Evolutionary conservation across 2,797 vertebrate genomes (phyloP).

Genomic region (Neosilurus hyrtlii): DNA sequence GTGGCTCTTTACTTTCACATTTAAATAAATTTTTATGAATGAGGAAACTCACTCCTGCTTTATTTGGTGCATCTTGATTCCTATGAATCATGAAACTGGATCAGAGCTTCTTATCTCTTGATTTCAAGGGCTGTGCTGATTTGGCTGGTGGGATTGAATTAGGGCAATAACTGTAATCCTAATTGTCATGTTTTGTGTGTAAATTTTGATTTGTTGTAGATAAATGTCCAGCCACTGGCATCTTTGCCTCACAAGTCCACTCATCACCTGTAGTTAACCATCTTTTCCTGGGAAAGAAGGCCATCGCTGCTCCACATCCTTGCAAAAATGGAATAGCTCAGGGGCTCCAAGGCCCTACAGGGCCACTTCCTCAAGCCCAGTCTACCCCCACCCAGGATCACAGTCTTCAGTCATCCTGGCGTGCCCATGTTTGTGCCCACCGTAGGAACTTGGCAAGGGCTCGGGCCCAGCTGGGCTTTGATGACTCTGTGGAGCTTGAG

Average conservation of each 20-base stretch:
- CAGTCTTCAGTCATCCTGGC: conserved; percentile 84
- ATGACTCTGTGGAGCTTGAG: conserved; percentile 76
- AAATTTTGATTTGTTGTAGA: conserved; percentile 71
- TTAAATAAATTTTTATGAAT: not conserved
- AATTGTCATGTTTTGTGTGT: not conserved
- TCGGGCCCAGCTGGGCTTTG: conserved; percentile 81
- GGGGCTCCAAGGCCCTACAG: conserved; percentile 52
- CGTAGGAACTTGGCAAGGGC: conserved; percentile 81
- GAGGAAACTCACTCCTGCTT: not conserved
- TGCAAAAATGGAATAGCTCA: conserved; percentile 72
- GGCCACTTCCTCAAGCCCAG: conserved; percentile 57
- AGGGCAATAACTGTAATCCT: not conserved
- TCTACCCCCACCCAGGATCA: conserved; percentile 77
- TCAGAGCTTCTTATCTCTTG: not conserved
- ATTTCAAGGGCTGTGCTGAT: not conserved
- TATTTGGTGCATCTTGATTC: not conserved
- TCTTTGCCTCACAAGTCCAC: conserved; percentile 90
- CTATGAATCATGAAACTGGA: not conserved
- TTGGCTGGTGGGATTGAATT: not conserved
- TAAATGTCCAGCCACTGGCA: conserved; percentile 87
- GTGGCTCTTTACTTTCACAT: not conserved
- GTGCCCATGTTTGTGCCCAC: conserved; percentile 87
- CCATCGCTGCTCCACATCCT: conserved; percentile 68
- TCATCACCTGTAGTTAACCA: conserved; percentile 91
- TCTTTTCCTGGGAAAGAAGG: conserved; percentile 88